phyloP scores from a whole-genome alignment of 2,888 invertebrate species.

The Calliphora vomitoria region DNA sequence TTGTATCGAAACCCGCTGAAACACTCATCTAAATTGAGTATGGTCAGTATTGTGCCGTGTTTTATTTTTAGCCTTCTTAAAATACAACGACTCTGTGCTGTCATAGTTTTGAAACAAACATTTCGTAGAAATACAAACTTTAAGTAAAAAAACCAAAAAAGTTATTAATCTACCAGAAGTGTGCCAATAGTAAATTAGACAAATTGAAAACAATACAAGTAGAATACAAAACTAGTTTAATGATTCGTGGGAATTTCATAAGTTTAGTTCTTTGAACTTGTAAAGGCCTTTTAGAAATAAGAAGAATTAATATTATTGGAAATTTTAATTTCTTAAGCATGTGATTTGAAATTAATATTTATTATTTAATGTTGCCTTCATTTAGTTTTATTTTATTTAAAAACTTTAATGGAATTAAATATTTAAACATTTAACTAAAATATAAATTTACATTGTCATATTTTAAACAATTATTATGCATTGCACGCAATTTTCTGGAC shows the following conservation, averaged over 20 bases:
- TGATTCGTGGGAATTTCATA: conserved; percentile 59
- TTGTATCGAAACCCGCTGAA: neutral
- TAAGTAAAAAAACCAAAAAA: conserved; percentile 9
- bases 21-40: conserved; percentile 15
- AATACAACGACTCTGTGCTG: conserved; percentile 13
- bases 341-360: conserved; percentile 28
- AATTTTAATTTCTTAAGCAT: conserved; percentile 42
- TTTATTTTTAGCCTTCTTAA: conserved; percentile 43
- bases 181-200: conserved; percentile 41
- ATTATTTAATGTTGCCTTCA: conserved; percentile 32
- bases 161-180: conserved; percentile 44
- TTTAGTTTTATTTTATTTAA: neutral
- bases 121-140: conserved; percentile 33
- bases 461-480: conserved; percentile 51
- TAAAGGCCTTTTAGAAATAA: conserved; percentile 45
- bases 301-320: neutral
- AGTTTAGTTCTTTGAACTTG: conserved; percentile 63
- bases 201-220: conserved; percentile 7
- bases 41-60: conserved; percentile 49
- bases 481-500: conserved; percentile 43
- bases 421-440: neutral
- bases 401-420: neutral
- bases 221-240: conserved; percentile 32
- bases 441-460: conserved; percentile 18
- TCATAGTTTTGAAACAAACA: conserved; percentile 39